Percentiles rank a stretch among this genome's conserved stretches.
These are phyloP conservation scores for Drosophila ohnishii DNA, from an alignment of 1,140 invertebrate genomes.

Conservation along the genomic window DNA sequence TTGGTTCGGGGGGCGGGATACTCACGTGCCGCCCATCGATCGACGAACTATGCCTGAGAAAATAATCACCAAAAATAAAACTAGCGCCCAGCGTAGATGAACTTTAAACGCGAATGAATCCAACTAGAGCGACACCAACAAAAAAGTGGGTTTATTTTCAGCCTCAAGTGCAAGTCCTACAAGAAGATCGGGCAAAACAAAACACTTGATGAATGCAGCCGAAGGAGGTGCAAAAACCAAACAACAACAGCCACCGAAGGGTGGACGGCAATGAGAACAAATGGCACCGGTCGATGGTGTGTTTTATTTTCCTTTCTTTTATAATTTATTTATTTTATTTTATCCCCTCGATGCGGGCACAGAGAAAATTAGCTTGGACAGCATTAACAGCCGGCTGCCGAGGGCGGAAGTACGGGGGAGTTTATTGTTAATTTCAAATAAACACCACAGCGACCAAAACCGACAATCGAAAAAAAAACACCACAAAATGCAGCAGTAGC, in stretches of 20 bases:
- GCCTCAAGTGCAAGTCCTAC: conserved; percentile 66
- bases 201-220: conserved; percentile 54
- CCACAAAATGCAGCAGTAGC: conserved; percentile 31
- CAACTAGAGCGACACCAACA: conserved; percentile 22
- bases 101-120: conserved; percentile 33
- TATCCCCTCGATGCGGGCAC: conserved; percentile 35
- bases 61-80: conserved; percentile 28
- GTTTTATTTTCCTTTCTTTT: conserved; percentile 18
- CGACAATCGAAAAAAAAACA: conserved; percentile 14
- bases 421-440: conserved; percentile 54
- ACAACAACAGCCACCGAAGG: conserved; percentile 9
- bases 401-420: conserved; percentile 39
- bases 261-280: conserved; percentile 34
- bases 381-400: conserved; percentile 38
- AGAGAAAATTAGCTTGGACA: conserved; percentile 52
- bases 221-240: conserved; percentile 43
- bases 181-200: conserved; percentile 59
- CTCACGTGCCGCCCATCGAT: conserved; percentile 44
- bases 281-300: conserved; percentile 21
- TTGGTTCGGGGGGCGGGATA: conserved; percentile 3
- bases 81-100: conserved; percentile 36
- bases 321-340: conserved; percentile 21
- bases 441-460: conserved; percentile 37
- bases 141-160: conserved; percentile 57
- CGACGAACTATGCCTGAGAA: conserved; percentile 10